Evolutionary conservation across 2,797 vertebrate genomes (phyloP).

Genomic region (Rhadinocentrus ornatus): DNA sequence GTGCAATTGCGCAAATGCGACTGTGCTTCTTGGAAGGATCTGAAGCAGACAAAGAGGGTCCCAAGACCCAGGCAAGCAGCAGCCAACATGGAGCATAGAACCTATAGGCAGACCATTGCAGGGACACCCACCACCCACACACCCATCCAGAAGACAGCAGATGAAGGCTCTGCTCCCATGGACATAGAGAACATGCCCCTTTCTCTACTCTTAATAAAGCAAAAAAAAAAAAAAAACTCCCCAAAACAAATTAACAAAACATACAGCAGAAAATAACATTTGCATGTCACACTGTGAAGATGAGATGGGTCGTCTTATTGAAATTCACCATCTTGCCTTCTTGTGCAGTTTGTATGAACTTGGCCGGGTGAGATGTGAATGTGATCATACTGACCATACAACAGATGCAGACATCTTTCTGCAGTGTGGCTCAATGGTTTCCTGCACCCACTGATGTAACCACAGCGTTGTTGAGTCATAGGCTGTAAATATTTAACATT

Average conservation of each 20-base stretch:
- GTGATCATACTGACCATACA: neutral
- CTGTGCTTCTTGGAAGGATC: too few species aligned
- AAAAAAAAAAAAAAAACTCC: neutral
- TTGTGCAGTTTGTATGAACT: slow-evolving; percentile 2
- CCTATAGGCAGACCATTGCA: too few species aligned
- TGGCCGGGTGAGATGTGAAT: neutral
- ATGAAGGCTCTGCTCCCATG: too few species aligned
- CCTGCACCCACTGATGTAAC: neutral
- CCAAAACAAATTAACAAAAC: too few species aligned
- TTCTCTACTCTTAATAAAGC: too few species aligned
- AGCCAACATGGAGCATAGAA: too few species aligned
- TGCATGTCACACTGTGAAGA: neutral
- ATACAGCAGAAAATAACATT: neutral
- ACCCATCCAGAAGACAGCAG: too few species aligned
- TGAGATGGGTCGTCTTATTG: neutral
- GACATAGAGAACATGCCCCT: neutral
- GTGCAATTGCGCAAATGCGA: neutral
- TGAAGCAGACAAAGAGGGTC: too few species aligned
- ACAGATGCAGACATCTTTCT: neutral
- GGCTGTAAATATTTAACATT: slow-evolving; percentile 12
- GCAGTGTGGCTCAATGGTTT: neutral
- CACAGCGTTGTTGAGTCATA: neutral
- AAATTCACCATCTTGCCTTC: neutral
- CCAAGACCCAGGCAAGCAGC: too few species aligned
- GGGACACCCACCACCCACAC: too few species aligned